Conservation (phyloP, 2,888 invertebrate species). For the Thera obeliscata region DNA sequence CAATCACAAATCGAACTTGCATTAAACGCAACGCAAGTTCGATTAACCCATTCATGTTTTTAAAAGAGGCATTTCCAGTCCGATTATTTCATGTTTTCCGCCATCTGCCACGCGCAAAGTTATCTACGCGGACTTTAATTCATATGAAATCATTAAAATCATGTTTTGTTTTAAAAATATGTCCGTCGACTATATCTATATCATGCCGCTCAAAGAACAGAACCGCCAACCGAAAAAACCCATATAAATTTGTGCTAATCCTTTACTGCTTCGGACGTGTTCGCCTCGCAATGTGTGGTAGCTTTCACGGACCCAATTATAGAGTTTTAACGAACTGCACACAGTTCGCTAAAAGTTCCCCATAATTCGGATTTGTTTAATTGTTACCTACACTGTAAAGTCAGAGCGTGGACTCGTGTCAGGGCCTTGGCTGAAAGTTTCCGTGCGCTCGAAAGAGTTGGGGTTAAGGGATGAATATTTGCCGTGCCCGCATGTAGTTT, state of each 20-base stretch:
- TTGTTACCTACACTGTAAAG: constrained; percentile 46
- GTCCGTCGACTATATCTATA: background rate
- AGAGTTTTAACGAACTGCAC: constrained; percentile 65
- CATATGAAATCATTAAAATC: background rate
- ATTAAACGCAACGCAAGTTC: too few species aligned
- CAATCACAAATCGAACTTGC: too few species aligned
- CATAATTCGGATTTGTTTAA: constrained; percentile 59
- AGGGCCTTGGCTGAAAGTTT: constrained; percentile 52
- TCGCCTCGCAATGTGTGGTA: constrained; percentile 45
- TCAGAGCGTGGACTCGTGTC: constrained; percentile 29
- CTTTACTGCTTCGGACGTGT: constrained; percentile 47
- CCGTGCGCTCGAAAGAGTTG: constrained; percentile 55
- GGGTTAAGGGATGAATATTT: constrained; percentile 65
- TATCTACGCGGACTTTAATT: too few species aligned
- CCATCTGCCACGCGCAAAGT: too few species aligned
- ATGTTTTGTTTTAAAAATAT: constrained; percentile 14
- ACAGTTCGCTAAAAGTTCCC: constrained; percentile 52
- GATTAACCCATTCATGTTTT: too few species aligned
- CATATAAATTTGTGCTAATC: constrained; percentile 51
- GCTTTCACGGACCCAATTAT: constrained; percentile 56
- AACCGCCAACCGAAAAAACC: constrained; percentile 33
- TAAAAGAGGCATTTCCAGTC: too few species aligned
- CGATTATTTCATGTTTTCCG: too few species aligned
- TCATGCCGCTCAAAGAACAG: constrained; percentile 18
- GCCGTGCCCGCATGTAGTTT: constrained; percentile 73